Conservation (phyloP, 2,113 vertebrate species). For the Ameiurus melas region DNA sequence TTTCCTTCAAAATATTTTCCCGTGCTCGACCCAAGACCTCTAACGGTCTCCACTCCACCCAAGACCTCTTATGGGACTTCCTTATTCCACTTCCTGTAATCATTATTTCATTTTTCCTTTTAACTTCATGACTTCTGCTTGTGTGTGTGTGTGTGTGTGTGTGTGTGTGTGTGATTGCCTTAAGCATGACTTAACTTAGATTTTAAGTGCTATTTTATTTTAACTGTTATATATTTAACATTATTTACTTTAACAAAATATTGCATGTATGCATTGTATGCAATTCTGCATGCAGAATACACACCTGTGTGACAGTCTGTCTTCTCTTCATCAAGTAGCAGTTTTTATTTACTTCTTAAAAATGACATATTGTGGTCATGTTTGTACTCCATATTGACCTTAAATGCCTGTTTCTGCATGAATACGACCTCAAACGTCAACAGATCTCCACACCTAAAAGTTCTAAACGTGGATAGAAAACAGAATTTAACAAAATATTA, state of each 20-base stretch:
- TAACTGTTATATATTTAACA: background rate
- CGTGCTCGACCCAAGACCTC: background rate
- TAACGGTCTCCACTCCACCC: background rate
- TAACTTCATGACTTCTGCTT: background rate
- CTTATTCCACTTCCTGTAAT: background rate
- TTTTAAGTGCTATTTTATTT: background rate
- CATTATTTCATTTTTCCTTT: background rate
- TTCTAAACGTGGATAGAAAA: too few species aligned
- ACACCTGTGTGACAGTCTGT: background rate
- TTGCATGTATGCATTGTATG: too few species aligned
- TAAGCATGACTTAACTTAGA: background rate
- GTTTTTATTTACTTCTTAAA: too few species aligned
- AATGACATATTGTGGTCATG: too few species aligned
- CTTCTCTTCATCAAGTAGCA: too few species aligned
- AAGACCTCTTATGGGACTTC: background rate
- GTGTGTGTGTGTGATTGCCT: background rate
- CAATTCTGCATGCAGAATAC: background rate
- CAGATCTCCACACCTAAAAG: too few species aligned
- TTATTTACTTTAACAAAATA: too few species aligned
- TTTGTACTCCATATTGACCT: too few species aligned
- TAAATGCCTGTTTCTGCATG: too few species aligned
- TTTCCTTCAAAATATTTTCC: background rate
- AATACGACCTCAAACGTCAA: too few species aligned
- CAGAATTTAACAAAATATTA: too few species aligned
- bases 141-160: background rate